Conservation (phyloP, 2,113 vertebrate genomes). For the Serilophus lunatus region DNA sequence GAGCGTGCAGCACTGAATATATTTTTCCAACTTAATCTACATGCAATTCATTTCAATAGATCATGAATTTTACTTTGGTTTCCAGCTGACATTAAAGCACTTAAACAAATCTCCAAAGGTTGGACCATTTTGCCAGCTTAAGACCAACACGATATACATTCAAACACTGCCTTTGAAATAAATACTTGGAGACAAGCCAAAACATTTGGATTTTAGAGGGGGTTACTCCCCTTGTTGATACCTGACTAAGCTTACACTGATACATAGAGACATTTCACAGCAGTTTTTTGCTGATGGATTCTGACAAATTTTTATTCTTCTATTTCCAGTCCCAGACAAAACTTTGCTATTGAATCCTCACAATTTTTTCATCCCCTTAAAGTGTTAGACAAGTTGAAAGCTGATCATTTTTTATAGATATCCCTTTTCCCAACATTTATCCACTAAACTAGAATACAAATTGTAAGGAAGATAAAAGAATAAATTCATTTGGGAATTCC, state of each 20-base stretch:
- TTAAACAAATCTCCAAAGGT: neutral
- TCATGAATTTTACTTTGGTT: neutral
- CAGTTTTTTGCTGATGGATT: neutral
- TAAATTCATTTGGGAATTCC: neutral
- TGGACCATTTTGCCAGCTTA: neutral
- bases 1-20: neutral
- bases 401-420: neutral
- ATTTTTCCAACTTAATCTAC: neutral
- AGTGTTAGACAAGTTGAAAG: neutral
- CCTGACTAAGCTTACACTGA: neutral
- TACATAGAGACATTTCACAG: neutral
- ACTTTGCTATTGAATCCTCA: neutral
- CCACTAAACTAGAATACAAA: neutral
- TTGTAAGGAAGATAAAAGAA: neutral
- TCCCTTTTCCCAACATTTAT: neutral
- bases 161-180: neutral
- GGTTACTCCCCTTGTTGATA: neutral
- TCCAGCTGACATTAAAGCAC: neutral
- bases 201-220: neutral
- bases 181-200: neutral
- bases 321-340: neutral
- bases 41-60: neutral
- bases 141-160: neutral
- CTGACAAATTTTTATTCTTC: slow-evolving; percentile 15
- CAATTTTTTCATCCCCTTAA: neutral